Evolutionary conservation across 2,797 vertebrate species (phyloP).

Genomic region (Tinamus major): DNA sequence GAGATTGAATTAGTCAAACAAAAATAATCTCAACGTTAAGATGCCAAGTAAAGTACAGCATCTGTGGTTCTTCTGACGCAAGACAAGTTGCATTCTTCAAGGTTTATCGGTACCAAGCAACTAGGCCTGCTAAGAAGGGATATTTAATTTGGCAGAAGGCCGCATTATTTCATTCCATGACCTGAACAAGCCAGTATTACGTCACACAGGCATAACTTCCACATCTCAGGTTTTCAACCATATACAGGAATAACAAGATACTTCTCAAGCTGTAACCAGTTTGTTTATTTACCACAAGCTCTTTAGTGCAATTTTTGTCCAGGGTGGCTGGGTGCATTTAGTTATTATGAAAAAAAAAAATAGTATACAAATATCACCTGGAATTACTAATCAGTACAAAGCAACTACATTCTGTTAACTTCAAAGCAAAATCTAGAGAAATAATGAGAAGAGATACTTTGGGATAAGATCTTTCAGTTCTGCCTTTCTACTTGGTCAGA

Average conservation of each 20-base stretch:
- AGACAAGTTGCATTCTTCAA: background rate
- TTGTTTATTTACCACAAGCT: background rate
- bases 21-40: background rate
- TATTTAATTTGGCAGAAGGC: background rate
- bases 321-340: background rate
- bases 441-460: background rate
- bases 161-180: background rate
- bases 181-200: background rate
- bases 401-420: background rate
- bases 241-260: background rate
- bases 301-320: background rate
- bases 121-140: background rate
- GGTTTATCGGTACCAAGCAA: background rate
- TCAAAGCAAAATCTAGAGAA: background rate
- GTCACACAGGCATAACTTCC: background rate
- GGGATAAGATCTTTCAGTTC: background rate
- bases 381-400: background rate
- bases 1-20: background rate
- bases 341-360: background rate
- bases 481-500: background rate
- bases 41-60: background rate
- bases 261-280: accelerated
- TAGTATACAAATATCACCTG: background rate
- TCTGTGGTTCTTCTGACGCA: background rate
- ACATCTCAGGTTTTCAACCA: background rate